Evolutionary conservation across 2,888 invertebrate species (phyloP).

Genomic region (Marasmarcha lunaedactyla): DNA sequence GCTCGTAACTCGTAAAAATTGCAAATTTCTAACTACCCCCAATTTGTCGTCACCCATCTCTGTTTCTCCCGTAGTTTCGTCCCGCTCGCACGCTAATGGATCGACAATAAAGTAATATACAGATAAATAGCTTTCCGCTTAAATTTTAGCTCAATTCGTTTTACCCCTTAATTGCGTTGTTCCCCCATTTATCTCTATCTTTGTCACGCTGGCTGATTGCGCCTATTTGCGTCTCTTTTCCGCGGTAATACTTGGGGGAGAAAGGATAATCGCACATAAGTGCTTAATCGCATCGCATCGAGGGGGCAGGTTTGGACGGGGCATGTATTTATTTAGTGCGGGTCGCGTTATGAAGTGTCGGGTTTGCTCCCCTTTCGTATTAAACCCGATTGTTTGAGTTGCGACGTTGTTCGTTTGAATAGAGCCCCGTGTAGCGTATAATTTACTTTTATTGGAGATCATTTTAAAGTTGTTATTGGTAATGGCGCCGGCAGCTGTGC

Average conservation of each 20-base stretch:
- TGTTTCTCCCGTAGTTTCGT: slow-evolving; percentile 24
- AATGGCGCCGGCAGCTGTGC: slow-evolving; percentile 35
- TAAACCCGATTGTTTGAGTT: slow-evolving; percentile 58
- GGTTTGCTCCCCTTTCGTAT: slow-evolving; percentile 38
- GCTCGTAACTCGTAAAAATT: slow-evolving; percentile 29
- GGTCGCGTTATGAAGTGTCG: slow-evolving; percentile 29
- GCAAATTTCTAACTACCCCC: slow-evolving; percentile 38
- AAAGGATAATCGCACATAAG: slow-evolving; percentile 62
- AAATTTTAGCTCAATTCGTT: slow-evolving; percentile 64
- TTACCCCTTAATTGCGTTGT: slow-evolving; percentile 59
- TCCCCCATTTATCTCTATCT: slow-evolving; percentile 36
- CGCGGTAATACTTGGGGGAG: slow-evolving; percentile 41
- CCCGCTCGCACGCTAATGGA: slow-evolving; percentile 52
- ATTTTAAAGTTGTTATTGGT: slow-evolving; percentile 28
- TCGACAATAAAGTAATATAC: slow-evolving; percentile 68
- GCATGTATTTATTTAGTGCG: slow-evolving; percentile 60
- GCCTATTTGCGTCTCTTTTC: slow-evolving; percentile 23
- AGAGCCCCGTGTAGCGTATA: not conserved
- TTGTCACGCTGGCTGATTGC: slow-evolving; percentile 21
- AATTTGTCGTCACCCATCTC: slow-evolving; percentile 26
- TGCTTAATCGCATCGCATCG: slow-evolving; percentile 68
- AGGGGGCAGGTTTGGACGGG: slow-evolving; percentile 43
- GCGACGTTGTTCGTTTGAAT: slow-evolving; percentile 25
- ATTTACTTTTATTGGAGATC: slow-evolving; percentile 20
- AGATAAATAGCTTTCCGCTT: slow-evolving; percentile 64